Percentiles rank a stretch among this genome's conserved stretches.
phyloP scores from a whole-genome alignment of 2,797 vertebrate species.

The Enteromius radiatus region DNA sequence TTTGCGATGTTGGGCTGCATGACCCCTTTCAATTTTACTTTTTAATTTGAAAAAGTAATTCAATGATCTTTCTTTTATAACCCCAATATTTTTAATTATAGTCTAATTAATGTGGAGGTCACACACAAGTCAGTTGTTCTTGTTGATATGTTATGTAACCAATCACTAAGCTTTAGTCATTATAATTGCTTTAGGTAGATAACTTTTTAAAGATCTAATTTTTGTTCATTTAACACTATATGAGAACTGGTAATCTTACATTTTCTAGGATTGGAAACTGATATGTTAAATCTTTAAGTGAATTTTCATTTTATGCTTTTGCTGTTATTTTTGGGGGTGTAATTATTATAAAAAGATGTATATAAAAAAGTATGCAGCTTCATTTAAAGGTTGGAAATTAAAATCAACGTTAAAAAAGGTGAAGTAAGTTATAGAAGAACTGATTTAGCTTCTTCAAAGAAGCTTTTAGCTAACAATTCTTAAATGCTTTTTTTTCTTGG shows the following conservation, averaged over 20 bases:
- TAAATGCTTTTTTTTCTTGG: not conserved
- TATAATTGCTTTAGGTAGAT: not conserved
- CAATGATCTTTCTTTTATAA: not conserved
- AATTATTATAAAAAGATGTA: not conserved
- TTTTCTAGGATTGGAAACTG: not conserved
- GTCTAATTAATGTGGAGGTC: not conserved
- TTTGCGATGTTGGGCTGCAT: not conserved
- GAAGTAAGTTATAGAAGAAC: not conserved
- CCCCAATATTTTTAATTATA: not conserved
- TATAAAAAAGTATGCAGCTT: not conserved
- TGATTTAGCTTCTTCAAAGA: not conserved
- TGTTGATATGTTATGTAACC: not conserved
- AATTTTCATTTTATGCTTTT: not conserved
- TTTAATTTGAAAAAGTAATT: not conserved
- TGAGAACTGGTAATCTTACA: not conserved
- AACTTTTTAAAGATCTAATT: not conserved
- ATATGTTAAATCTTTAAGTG: not conserved
- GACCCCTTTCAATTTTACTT: not conserved
- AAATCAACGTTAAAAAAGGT: not conserved
- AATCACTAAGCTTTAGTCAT: not conserved
- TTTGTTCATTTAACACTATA: not conserved
- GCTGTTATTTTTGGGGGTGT: constrained; percentile 11
- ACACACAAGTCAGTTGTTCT: not conserved
- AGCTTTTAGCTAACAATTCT: not conserved
- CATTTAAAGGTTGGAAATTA: not conserved